These are phyloP conservation scores for Lycia hirtaria DNA, from an alignment of 2,888 invertebrate species.

Conservation along the genomic window DNA sequence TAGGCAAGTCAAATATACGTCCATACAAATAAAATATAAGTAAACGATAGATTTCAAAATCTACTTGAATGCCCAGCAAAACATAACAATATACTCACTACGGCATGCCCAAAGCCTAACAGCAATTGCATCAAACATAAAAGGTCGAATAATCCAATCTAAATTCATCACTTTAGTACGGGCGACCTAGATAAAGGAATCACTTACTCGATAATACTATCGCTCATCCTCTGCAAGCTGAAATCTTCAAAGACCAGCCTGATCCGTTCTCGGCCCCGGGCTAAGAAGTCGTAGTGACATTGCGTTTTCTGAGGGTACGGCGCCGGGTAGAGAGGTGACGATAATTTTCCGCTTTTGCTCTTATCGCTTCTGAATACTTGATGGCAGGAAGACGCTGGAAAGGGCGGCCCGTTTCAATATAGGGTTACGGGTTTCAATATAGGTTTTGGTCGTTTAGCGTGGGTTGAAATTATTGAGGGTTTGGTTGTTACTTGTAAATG, in stretches of 20 bases:
- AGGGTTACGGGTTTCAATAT: conserved; percentile 27
- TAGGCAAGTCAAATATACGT: too few relatives aligned
- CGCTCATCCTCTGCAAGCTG: conserved; percentile 88
- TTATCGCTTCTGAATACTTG: conserved; percentile 91
- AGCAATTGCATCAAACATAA: not conserved
- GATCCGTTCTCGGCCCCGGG: conserved; percentile 92
- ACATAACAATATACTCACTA: not conserved
- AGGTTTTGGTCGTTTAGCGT: conserved; percentile 31
- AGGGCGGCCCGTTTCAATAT: conserved; percentile 32
- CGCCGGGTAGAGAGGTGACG: conserved; percentile 92
- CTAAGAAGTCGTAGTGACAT: conserved; percentile 96
- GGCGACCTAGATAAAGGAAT: conserved; percentile 19
- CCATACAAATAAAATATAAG: too few relatives aligned
- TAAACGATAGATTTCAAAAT: too few relatives aligned
- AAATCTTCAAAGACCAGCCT: conserved; percentile 94
- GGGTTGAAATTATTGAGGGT: conserved; percentile 31
- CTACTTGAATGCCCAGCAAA: too few relatives aligned
- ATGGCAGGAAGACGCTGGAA: conserved; percentile 91
- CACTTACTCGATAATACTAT: conserved; percentile 88
- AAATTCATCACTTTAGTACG: conserved; percentile 14
- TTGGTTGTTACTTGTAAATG: not conserved
- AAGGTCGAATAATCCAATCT: conserved; percentile 4
- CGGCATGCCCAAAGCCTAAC: not conserved
- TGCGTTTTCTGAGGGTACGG: conserved; percentile 92
- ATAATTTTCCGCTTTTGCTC: conserved; percentile 92